Percentiles rank a stretch among this genome's conserved stretches.
Conservation (phyloP, 1,140 invertebrate genomes). For the Drosophila kurseongensis region DNA sequence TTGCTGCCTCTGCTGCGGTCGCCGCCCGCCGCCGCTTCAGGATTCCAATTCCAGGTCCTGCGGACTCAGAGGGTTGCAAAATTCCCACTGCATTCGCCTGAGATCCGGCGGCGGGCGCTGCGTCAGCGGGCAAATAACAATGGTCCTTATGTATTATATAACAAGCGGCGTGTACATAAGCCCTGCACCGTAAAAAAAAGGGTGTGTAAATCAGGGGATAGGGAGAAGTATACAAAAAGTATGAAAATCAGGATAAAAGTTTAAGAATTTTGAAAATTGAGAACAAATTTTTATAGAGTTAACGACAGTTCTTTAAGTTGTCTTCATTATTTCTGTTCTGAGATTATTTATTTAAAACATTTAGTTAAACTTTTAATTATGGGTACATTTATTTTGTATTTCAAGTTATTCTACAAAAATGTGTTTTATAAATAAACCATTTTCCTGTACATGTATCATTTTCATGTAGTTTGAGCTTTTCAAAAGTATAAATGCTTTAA, state of each 20-base stretch:
- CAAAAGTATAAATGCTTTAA: no score
- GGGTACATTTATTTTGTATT: no score
- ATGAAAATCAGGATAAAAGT: no score
- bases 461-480: no score
- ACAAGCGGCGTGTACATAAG: slow-evolving; percentile 49
- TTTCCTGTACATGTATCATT: no score
- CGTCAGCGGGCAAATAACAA: slow-evolving; percentile 76
- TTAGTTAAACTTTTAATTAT: no score
- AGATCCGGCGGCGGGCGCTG: slow-evolving; percentile 56
- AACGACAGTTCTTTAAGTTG: no score
- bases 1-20: slow-evolving; percentile 36
- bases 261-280: no score
- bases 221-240: background rate
- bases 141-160: slow-evolving; percentile 80
- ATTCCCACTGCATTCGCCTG: slow-evolving; percentile 71
- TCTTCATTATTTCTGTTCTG: no score
- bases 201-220: background rate
- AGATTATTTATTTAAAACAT: no score
- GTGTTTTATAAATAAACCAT: background rate
- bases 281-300: no score
- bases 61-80: slow-evolving; percentile 69
- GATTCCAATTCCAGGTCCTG: slow-evolving; percentile 39
- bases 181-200: slow-evolving; percentile 15
- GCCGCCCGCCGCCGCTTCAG: slow-evolving; percentile 26
- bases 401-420: background rate